phyloP scores from a whole-genome alignment of 1,140 invertebrate species.

The Eumaeus atala region DNA sequence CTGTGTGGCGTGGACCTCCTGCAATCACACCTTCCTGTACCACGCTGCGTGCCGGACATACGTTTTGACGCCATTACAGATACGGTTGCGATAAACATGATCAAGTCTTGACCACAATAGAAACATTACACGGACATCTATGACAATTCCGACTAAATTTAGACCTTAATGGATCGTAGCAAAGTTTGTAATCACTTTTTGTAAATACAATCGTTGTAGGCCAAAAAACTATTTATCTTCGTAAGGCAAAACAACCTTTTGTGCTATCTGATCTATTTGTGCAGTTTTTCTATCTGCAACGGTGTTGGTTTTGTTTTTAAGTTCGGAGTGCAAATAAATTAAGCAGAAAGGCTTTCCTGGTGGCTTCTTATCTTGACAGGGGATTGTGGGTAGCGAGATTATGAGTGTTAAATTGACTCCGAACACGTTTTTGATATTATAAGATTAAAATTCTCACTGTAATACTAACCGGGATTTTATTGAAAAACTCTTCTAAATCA shows the following conservation, averaged over 20 bases:
- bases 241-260: constrained; percentile 54
- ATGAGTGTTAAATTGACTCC: constrained; percentile 47
- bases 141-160: constrained; percentile 17
- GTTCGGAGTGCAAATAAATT: constrained; percentile 55
- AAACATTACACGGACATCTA: constrained; percentile 19
- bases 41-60: constrained; percentile 62
- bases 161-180: constrained; percentile 21
- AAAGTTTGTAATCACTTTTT: constrained; percentile 8
- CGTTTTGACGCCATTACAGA: constrained; percentile 69
- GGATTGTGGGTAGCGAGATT: constrained; percentile 41
- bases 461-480: background rate
- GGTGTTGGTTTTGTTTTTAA: constrained; percentile 63
- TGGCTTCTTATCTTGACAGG: constrained; percentile 49
- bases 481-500: background rate
- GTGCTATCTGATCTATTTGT: constrained; percentile 67
- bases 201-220: constrained; percentile 20
- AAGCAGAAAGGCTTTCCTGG: constrained; percentile 36
- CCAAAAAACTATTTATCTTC: constrained; percentile 60
- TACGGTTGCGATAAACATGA: constrained; percentile 63
- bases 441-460: constrained; percentile 26
- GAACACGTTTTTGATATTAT: constrained; percentile 32
- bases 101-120: constrained; percentile 62
- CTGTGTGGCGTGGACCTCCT: constrained; percentile 58
- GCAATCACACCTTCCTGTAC: constrained; percentile 60
- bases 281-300: constrained; percentile 55